phyloP scores from a whole-genome alignment of 2,113 vertebrate genomes.

The Tachysurus vachellii region DNA sequence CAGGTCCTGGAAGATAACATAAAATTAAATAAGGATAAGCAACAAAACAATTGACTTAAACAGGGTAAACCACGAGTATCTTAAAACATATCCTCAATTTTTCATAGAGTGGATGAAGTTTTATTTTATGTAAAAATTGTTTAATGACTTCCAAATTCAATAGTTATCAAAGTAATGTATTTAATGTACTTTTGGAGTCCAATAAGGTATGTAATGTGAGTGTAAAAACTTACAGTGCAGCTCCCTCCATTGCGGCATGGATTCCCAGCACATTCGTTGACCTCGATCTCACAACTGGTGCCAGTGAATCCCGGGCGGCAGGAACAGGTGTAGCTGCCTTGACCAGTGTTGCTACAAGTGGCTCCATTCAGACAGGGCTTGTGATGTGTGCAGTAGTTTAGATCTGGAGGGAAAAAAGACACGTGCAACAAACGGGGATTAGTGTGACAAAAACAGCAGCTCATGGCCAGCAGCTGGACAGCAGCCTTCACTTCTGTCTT shows the following conservation, averaged over 20 bases:
- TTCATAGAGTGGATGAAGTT: not conserved
- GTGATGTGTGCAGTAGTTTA: slow-evolving; percentile 99
- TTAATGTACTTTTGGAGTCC: not conserved
- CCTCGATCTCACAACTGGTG: slow-evolving; percentile 88
- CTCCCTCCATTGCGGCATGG: slow-evolving; percentile 94
- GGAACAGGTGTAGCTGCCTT: slow-evolving; percentile 98
- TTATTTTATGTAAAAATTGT: not conserved
- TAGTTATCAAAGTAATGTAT: not conserved
- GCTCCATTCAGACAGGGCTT: slow-evolving; percentile 95
- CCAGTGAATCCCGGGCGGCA: slow-evolving; percentile 90
- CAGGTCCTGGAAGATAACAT: slow-evolving; percentile 74
- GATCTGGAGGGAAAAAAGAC: slow-evolving; percentile 75
- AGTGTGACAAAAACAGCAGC: slow-evolving; percentile 55
- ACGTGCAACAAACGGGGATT: slow-evolving; percentile 67
- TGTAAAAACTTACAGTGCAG: slow-evolving; percentile 82
- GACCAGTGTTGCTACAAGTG: slow-evolving; percentile 95
- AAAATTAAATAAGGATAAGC: not conserved
- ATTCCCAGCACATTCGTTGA: slow-evolving; percentile 84
- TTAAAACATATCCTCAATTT: not conserved
- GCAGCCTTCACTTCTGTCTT: not conserved
- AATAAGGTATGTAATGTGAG: not conserved
- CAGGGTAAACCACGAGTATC: not conserved
- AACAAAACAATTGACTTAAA: not conserved
- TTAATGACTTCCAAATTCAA: not conserved
- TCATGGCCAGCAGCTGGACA: slow-evolving; percentile 57